Percentiles rank a stretch among this genome's conserved stretches.
Evolutionary conservation across 2,888 invertebrate genomes (phyloP).

Genomic region (Xestia rhomboidea): DNA sequence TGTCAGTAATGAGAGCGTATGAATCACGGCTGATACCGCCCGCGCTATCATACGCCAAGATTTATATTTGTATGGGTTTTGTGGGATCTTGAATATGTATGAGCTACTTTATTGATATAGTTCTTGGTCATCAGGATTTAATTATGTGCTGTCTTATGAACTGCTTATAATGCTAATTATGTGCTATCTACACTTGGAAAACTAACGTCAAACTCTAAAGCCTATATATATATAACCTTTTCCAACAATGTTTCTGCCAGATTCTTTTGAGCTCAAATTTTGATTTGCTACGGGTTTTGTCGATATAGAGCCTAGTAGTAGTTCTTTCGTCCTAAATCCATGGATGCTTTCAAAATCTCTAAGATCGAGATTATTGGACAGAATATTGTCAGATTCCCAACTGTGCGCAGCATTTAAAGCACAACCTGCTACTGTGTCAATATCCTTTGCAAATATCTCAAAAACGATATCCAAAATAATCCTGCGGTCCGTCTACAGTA

Average conservation of each 20-base stretch:
- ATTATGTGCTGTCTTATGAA: background rate
- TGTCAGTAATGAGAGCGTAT: conserved; percentile 87
- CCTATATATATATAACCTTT: too few relatives aligned
- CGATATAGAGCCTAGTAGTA: background rate
- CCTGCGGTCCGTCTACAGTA: conserved; percentile 41
- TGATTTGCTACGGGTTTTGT: background rate
- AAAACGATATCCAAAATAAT: conserved; percentile 38
- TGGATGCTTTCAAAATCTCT: fast-evolving
- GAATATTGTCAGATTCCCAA: background rate
- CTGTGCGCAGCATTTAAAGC: background rate
- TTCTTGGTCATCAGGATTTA: conserved; percentile 25
- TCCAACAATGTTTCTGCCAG: background rate
- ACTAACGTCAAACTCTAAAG: background rate
- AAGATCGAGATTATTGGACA: background rate
- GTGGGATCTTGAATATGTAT: conserved; percentile 55
- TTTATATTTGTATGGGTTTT: conserved; percentile 61
- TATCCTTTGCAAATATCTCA: conserved; percentile 19
- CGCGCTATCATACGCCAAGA: conserved; percentile 55
- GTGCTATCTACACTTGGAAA: background rate
- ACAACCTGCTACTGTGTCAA: conserved; percentile 17
- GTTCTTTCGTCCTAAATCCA: background rate
- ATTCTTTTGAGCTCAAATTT: background rate
- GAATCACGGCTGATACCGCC: conserved; percentile 79
- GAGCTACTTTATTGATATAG: conserved; percentile 30
- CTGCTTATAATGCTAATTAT: too few relatives aligned